Conservation (phyloP, 2,113 vertebrate genomes). For the Orientallactaga bullata region DNA sequence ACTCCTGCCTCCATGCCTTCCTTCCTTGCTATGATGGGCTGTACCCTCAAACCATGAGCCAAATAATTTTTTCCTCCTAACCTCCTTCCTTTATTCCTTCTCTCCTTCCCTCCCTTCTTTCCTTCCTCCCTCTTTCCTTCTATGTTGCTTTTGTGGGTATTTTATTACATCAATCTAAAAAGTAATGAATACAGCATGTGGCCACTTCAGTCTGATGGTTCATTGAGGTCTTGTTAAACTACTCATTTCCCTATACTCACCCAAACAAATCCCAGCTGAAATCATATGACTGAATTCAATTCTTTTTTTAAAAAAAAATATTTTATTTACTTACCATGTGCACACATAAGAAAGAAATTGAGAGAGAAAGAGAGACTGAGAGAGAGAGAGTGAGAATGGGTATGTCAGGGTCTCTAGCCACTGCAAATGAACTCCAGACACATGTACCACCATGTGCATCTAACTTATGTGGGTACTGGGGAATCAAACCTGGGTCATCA, state of each 20-base stretch:
- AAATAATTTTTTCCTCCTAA: rapidly evolving
- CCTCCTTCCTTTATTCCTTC: background rate
- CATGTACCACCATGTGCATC: no score
- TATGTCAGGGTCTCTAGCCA: no score
- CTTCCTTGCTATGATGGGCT: no score
- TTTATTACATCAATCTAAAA: no score
- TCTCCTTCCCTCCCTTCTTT: background rate
- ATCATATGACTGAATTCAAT: background rate
- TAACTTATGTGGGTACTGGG: no score
- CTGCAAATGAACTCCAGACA: no score
- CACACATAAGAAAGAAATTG: no score
- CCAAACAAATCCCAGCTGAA: background rate
- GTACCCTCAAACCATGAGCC: background rate
- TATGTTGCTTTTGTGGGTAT: no score
- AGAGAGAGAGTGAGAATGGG: no score
- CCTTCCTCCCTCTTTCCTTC: no score
- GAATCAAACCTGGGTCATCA: no score
- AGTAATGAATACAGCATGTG: background rate
- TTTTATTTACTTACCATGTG: background rate
- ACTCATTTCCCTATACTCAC: background rate
- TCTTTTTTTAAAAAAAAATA: background rate
- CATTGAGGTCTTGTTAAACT: background rate
- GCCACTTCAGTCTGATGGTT: background rate
- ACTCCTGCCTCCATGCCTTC: background rate
- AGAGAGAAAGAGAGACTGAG: no score